Percentiles rank a stretch among this genome's conserved stretches.
These are phyloP conservation scores for Incurvaria masculella DNA, from an alignment of 2,888 invertebrate genomes.

Conservation along the genomic window DNA sequence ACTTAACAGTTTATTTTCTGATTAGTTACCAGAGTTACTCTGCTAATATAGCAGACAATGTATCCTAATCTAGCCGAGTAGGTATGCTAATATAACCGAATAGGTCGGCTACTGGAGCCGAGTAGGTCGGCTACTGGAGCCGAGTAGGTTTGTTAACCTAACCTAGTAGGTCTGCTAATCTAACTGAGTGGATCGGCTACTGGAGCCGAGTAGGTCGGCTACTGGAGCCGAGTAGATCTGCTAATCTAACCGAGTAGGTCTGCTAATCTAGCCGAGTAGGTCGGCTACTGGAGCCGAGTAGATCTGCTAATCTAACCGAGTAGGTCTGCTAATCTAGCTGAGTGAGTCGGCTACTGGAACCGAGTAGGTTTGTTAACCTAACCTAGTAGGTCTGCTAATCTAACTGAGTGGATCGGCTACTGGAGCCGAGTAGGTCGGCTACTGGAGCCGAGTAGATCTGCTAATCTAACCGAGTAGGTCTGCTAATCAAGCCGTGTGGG, in stretches of 20 bases:
- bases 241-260: not conserved
- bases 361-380: too few species aligned
- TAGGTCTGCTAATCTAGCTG: too few species aligned
- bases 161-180: too few species aligned
- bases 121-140: too few species aligned
- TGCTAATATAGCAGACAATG: conserved; percentile 1
- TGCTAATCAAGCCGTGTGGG: not conserved
- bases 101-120: not conserved
- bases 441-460: too few species aligned
- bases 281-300: conserved; percentile 1
- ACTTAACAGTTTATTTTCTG: conserved; percentile 1
- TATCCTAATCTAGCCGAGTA: not conserved
- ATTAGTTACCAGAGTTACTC: conserved; percentile 1
- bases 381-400: too few species aligned
- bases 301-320: not conserved
- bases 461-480: too few species aligned
- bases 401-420: too few species aligned
- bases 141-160: not conserved
- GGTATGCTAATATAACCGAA: too few species aligned
- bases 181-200: not conserved
- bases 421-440: too few species aligned
- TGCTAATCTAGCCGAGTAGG: not conserved
- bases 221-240: not conserved
- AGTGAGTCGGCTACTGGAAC: too few species aligned
- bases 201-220: not conserved